These are phyloP conservation scores for Branchinecta lynchi DNA, from an alignment of 1,140 invertebrate species.

Conservation along the genomic window DNA sequence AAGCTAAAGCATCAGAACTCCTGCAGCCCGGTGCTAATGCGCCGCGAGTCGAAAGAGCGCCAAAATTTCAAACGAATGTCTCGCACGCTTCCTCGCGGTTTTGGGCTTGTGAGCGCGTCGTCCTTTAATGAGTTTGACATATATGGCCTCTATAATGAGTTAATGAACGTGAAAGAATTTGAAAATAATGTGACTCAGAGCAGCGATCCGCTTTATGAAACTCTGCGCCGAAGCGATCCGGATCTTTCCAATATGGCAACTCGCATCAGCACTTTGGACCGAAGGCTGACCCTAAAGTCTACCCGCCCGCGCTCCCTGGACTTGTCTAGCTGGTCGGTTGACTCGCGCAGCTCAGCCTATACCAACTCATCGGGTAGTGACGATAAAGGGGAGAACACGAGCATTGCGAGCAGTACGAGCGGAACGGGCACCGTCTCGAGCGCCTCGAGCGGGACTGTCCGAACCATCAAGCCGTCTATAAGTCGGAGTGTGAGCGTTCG, in stretches of 20 bases:
- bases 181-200: slow-evolving; percentile 37
- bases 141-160: slow-evolving; percentile 70
- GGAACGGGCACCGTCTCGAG: slow-evolving; percentile 15
- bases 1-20: slow-evolving; percentile 35
- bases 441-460: slow-evolving; percentile 13
- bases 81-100: slow-evolving; percentile 56
- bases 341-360: slow-evolving; percentile 54
- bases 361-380: slow-evolving; percentile 65
- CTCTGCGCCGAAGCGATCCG: slow-evolving; percentile 56
- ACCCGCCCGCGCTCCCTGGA: slow-evolving; percentile 62
- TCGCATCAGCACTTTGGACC: slow-evolving; percentile 55
- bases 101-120: slow-evolving; percentile 38
- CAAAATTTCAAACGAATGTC: slow-evolving; percentile 36
- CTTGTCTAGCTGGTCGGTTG: slow-evolving; percentile 70
- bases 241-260: slow-evolving; percentile 62
- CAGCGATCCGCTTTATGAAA: slow-evolving; percentile 40
- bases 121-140: slow-evolving; percentile 47
- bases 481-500: slow-evolving; percentile 7
- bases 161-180: slow-evolving; percentile 75
- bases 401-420: background rate
- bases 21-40: slow-evolving; percentile 47
- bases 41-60: slow-evolving; percentile 44
- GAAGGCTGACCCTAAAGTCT: slow-evolving; percentile 58
- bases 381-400: slow-evolving; percentile 41
- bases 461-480: slow-evolving; percentile 8